Base-by-base conservation (phyloP, 2,797 vertebrate species). In the Pempheris klunzingeri region DNA sequence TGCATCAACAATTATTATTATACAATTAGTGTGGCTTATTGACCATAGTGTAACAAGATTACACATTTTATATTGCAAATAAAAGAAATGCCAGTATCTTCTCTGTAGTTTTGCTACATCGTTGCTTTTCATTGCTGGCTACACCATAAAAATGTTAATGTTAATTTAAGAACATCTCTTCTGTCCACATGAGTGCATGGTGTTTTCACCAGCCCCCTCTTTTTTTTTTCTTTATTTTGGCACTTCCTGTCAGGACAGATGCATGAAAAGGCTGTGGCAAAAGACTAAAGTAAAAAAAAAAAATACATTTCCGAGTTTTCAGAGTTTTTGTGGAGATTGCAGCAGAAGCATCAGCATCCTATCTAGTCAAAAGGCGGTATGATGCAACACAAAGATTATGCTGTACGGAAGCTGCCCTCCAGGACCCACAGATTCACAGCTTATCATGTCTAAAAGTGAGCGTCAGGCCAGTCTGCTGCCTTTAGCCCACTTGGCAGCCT, bases 401-500 rank as follows among this genome's bases (percentile, higher is more conserved):
- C 44, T 59, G 70, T 80, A 73, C 13, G 72, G 55, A n/a, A 77
- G 62, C 77, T 43, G 50, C 26, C 44, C 78, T 87, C 47, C 87
- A 85, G 77, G 81, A 81, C 72, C 80, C 80, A 62, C 71, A 82
- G 78, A 89, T 85, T 83, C 88, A 63, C 65, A 86, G 91, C 75
- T 91, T 92, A 88, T 91, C 83, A 77, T 86, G 87, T 91, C 77
- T 84, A 74, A 90, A 90, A 92, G 85, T 83, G 84, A 91, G 90
- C 81, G 59, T 74, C 64, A 63, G 78, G 74, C 77, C 87, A 87
- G 92, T 87, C 87, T 91, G 86, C 87, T 91, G 90, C 87, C 82
- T 90, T 90, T 87, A 90, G 90, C 92, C 89, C 86, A 94, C 82
- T 94, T 94, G 93, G 93, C 93, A 93, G 91, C 80, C 88, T 83